phyloP scores from a whole-genome alignment of 2,888 invertebrate genomes.

The Phragmatobia fuliginosa region DNA sequence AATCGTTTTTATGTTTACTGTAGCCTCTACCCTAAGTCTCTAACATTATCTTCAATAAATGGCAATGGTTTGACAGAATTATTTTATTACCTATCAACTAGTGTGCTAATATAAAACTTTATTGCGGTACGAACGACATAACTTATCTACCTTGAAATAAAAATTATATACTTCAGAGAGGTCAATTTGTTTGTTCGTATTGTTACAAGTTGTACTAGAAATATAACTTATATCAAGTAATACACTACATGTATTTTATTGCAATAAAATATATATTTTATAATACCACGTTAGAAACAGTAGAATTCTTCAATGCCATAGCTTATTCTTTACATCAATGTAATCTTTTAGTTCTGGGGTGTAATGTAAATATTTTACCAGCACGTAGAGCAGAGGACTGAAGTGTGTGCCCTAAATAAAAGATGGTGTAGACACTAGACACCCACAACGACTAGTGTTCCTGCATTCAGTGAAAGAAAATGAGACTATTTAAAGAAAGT shows the following conservation, averaged over 20 bases:
- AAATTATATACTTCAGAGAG: neutral
- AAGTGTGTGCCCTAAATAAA: conserved; percentile 65
- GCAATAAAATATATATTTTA: conserved; percentile 43
- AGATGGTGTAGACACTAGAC: conserved; percentile 63
- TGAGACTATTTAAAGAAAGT: neutral
- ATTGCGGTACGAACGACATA: conserved; percentile 21
- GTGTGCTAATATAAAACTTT: conserved; percentile 39
- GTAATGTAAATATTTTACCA: conserved; percentile 64
- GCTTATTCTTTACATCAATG: conserved; percentile 53
- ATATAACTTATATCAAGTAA: conserved; percentile 27
- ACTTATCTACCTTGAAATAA: conserved; percentile 5
- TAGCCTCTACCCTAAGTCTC: conserved; percentile 39
- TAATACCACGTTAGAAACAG: conserved; percentile 40
- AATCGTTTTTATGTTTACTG: conserved; percentile 48
- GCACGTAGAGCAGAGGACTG: conserved; percentile 62
- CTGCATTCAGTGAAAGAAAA: neutral
- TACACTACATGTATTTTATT: conserved; percentile 45
- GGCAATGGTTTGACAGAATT: conserved; percentile 29
- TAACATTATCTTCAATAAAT: conserved; percentile 21
- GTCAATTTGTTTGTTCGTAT: conserved; percentile 12
- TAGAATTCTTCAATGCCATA: conserved; percentile 51
- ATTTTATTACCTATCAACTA: conserved; percentile 36
- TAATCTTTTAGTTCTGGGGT: conserved; percentile 67
- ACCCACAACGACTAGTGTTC: conserved; percentile 20
- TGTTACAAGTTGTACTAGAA: conserved; percentile 10